Conservation (phyloP, 1,140 invertebrate species). For the Pseudomyrmex sp. region DNA sequence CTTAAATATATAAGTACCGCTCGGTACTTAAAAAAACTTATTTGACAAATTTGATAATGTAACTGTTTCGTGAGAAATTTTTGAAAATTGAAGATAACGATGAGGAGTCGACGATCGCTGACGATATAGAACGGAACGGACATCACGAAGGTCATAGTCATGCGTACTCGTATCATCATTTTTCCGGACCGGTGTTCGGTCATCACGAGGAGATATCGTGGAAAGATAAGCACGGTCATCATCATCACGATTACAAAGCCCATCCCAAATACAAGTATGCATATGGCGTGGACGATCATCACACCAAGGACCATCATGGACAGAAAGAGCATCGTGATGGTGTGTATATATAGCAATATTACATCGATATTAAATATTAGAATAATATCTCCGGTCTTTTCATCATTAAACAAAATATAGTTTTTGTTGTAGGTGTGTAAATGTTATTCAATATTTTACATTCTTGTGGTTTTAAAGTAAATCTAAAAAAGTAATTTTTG, state of each 20-base stretch:
- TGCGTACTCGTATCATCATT: constrained; percentile 75
- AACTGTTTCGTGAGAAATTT: background rate
- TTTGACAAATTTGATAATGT: background rate
- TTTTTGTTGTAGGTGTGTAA: too few species aligned
- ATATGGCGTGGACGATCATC: constrained; percentile 79
- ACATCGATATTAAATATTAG: background rate
- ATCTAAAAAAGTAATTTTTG: too few species aligned
- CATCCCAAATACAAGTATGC: constrained; percentile 78
- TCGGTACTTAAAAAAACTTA: background rate
- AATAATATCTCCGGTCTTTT: too few species aligned
- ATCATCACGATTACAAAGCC: constrained; percentile 74
- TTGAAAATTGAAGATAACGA: background rate
- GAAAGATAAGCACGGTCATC: constrained; percentile 74
- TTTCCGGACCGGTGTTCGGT: constrained; percentile 70
- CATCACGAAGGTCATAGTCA: constrained; percentile 44
- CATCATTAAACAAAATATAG: too few species aligned
- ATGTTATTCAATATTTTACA: too few species aligned
- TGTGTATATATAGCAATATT: background rate
- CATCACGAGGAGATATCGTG: constrained; percentile 69
- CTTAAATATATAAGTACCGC: background rate
- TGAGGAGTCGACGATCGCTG: background rate
- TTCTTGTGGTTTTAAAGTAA: too few species aligned
- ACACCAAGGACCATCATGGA: constrained; percentile 79
- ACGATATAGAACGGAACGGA: background rate
- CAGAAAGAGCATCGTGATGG: constrained; percentile 79